Evolutionary conservation across 2,797 vertebrate species (phyloP).

Genomic region (Delichon dasypus): DNA sequence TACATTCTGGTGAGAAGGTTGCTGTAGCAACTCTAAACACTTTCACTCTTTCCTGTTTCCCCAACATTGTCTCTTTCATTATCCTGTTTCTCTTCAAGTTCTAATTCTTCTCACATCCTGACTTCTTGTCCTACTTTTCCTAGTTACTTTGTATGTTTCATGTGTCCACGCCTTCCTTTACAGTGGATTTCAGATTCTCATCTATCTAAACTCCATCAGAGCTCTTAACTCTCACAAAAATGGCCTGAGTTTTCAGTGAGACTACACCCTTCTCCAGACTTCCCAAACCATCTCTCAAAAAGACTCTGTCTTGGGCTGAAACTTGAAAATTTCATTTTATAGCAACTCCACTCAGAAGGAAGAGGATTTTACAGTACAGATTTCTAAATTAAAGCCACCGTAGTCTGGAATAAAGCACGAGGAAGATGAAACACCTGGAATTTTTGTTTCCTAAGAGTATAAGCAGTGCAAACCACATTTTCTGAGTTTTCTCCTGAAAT

Average conservation of each 20-base stretch:
- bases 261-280: background rate
- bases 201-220: background rate
- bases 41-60: background rate
- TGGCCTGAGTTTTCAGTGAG: background rate
- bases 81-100: background rate
- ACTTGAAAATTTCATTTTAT: background rate
- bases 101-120: conserved; percentile 31
- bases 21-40: conserved; percentile 8
- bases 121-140: conserved; percentile 22
- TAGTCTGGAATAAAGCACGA: background rate
- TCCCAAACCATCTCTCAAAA: background rate
- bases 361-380: background rate
- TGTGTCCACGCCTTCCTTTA: background rate
- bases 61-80: background rate
- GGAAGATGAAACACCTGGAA: background rate
- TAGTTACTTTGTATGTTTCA: background rate
- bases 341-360: background rate
- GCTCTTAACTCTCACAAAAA: background rate
- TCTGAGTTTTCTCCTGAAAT: background rate
- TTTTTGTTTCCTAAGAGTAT: background rate
- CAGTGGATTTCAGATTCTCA: background rate
- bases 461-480: background rate
- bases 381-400: background rate
- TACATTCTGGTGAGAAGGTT: background rate
- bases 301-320: background rate